These are phyloP conservation scores for Bellardia bayeri DNA, from an alignment of 2,888 invertebrate species.

Conservation along the genomic window DNA sequence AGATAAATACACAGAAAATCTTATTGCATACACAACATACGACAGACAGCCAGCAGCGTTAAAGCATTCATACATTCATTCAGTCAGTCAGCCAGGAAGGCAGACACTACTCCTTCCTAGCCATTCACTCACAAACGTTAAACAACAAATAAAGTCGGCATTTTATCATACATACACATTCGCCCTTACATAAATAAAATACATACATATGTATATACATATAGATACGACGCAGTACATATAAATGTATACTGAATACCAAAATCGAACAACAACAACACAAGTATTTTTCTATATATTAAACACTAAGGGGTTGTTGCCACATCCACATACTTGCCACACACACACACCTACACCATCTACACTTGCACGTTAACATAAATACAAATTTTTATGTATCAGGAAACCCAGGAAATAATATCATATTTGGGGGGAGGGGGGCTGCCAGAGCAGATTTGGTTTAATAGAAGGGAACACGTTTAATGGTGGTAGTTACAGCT, in stretches of 20 bases:
- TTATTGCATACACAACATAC: conserved; percentile 53
- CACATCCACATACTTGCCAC: neutral
- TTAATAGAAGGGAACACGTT: conserved; percentile 42
- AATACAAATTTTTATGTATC: conserved; percentile 1
- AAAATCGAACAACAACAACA: conserved; percentile 59
- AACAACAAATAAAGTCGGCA: conserved; percentile 61
- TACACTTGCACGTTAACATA: too few relatives aligned
- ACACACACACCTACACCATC: neutral
- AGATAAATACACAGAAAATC: conserved; percentile 62
- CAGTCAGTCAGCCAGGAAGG: conserved; percentile 52
- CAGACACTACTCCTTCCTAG: conserved; percentile 61
- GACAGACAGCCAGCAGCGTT: conserved; percentile 40
- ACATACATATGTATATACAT: too few relatives aligned
- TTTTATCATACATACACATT: conserved; percentile 37
- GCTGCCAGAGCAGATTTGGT: neutral
- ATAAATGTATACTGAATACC: conserved; percentile 57
- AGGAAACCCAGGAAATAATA: conserved; percentile 5
- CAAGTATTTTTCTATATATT: conserved; percentile 44
- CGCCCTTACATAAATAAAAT: neutral
- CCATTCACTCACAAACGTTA: conserved; percentile 46
- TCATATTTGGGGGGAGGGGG: conserved; percentile 8
- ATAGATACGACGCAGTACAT: neutral
- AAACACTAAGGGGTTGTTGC: conserved; percentile 65
- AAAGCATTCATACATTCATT: conserved; percentile 24
- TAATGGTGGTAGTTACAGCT: conserved; percentile 52